Evolutionary conservation across 1,140 invertebrate species (phyloP), one percentile per base, ranked within the genome.

Genomic region (Diorhabda sublineata): DNA sequence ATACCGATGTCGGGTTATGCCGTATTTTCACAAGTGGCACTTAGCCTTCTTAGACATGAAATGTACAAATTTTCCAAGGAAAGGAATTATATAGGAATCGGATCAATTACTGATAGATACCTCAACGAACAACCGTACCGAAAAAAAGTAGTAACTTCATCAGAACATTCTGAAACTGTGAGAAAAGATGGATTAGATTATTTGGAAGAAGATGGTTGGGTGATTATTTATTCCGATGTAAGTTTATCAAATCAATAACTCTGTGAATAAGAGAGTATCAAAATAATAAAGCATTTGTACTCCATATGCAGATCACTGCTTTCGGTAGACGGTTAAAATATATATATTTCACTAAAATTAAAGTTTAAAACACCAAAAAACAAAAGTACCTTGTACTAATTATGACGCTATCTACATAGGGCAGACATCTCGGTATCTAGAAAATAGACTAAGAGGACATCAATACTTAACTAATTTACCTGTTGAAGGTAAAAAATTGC

Each of bases 21-120:
- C 3, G 74, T 79, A 5, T 76, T 80, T 42, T 77, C 81, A 4
- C 84, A 85, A 74, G 66, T 83, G 64, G 81, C 77, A 70, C 69
- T 79, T 0, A 67, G 70, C 58, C 56, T 80, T 7, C 78, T 79
- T 3, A 73, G 79, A n/a, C 66, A 71, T 2, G 64, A 71, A 58
- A 56, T 74, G 4, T 73, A 73, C 45, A 61, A 70, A 67, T 70
- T 59, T 44, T 74, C 65, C 66, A 74, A 8, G 74, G 74, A 61
- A 78, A 80, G 70, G 5, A 7, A 59, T 45, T 78, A 78, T 63
- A 70, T 42, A 8, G 79, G 77, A n/a, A 71, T 79, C 61, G 71
- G 73, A 42, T 71, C 64, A 63, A 70, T 79, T 11, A 76, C 76
- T 5, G n/a, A 69, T 2, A 43, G 69, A 26, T 76, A 76, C 61